phyloP scores from a whole-genome alignment of 2,113 vertebrate genomes.

The Amazona vittata region DNA sequence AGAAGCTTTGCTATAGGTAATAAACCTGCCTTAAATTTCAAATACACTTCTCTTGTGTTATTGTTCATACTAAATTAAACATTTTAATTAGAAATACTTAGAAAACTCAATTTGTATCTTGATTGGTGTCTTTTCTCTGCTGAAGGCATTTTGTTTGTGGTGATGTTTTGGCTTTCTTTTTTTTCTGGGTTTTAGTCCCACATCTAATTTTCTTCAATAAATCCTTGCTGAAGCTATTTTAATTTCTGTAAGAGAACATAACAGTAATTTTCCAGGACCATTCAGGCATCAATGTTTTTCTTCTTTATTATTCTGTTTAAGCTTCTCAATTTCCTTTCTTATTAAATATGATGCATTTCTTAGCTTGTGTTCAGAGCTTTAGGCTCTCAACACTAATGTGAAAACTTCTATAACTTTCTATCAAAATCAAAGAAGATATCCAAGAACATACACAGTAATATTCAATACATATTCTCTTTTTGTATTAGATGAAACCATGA shows the following conservation, averaged over 20 bases:
- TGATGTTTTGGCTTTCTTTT: neutral
- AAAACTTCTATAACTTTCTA: neutral
- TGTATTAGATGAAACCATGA: neutral
- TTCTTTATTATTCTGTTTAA: neutral
- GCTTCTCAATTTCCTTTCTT: slow-evolving; percentile 31
- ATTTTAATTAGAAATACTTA: slow-evolving; percentile 9
- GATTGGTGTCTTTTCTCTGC: neutral
- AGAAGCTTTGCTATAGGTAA: neutral
- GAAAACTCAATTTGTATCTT: neutral
- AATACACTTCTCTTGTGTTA: neutral
- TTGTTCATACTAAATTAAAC: neutral
- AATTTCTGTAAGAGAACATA: slow-evolving; percentile 2
- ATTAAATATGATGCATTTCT: neutral
- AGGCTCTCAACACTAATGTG: neutral
- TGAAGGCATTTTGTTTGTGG: neutral
- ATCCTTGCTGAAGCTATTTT: neutral
- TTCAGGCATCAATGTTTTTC: neutral
- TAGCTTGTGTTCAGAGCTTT: neutral
- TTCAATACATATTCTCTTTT: neutral
- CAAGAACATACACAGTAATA: neutral
- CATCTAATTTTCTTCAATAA: neutral
- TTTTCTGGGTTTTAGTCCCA: neutral
- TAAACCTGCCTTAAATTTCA: neutral
- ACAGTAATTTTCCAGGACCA: neutral
- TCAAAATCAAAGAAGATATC: neutral